Conservation (phyloP, 35 echinoderm and acorn worm species). For the Patiria miniata region DNA sequence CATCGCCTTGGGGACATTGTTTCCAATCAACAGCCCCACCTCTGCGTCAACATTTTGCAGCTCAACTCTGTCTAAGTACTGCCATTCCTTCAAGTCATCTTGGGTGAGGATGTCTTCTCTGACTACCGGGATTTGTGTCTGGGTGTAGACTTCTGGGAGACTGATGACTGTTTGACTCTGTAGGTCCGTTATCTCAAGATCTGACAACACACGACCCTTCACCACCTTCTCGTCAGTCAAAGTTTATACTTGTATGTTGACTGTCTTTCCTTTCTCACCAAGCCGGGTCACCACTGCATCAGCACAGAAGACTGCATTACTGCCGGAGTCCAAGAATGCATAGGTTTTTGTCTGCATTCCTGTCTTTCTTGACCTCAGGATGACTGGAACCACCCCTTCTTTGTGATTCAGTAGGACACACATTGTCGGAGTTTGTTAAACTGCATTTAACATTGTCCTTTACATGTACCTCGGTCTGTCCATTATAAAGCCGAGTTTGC, state of each 20-base stretch:
- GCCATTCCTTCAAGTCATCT: too few species aligned
- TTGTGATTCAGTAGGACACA: background rate
- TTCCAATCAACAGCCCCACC: too few species aligned
- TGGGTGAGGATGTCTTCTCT: too few species aligned
- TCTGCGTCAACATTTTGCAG: too few species aligned
- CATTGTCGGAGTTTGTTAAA: background rate
- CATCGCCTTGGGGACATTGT: too few species aligned
- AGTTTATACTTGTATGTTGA: conserved; percentile 11
- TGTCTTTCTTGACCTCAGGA: background rate
- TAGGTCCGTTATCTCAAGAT: too few species aligned
- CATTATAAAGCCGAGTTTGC: background rate
- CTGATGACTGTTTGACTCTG: too few species aligned
- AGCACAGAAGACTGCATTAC: conserved; percentile 35
- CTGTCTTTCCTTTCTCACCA: background rate
- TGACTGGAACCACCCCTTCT: background rate
- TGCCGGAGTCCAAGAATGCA: conserved; percentile 26
- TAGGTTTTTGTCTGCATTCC: background rate
- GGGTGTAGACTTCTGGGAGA: too few species aligned
- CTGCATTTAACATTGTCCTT: conserved; percentile 17
- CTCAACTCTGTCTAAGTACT: too few species aligned
- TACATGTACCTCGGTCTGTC: background rate
- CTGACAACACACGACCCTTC: too few species aligned
- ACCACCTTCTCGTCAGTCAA: conserved; percentile 15
- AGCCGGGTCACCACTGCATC: background rate
- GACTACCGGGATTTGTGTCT: too few species aligned